Conservation (phyloP, 2,113 vertebrate genomes). For the human region GRCh38 chr17:59627001-59627500, state of each 20-base stretch:
- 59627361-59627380: not conserved
- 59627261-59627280: not conserved
- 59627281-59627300: not conserved
- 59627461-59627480: conserved; percentile 9
- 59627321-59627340: not conserved
- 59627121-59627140: too few species aligned
- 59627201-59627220: not conserved
- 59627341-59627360: conserved; percentile 5
- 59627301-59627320: not conserved
- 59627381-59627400: not conserved
- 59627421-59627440: conserved; percentile 19
- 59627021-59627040: too few species aligned
- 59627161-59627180: too few species aligned
- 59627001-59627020: too few species aligned
- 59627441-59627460: not conserved
- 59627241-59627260: conserved; percentile 45
- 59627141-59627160: too few species aligned
- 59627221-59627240: conserved; percentile 32
- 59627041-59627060: too few species aligned
- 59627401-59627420: not conserved
- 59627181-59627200: too few species aligned
- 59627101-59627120: too few species aligned
- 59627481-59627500: not conserved
- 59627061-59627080: too few species aligned
- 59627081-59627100: too few species aligned